Percentiles rank a stretch among this genome's conserved stretches.
Conservation (phyloP, 2,888 invertebrate genomes). For the Ceriagrion tenellum region DNA sequence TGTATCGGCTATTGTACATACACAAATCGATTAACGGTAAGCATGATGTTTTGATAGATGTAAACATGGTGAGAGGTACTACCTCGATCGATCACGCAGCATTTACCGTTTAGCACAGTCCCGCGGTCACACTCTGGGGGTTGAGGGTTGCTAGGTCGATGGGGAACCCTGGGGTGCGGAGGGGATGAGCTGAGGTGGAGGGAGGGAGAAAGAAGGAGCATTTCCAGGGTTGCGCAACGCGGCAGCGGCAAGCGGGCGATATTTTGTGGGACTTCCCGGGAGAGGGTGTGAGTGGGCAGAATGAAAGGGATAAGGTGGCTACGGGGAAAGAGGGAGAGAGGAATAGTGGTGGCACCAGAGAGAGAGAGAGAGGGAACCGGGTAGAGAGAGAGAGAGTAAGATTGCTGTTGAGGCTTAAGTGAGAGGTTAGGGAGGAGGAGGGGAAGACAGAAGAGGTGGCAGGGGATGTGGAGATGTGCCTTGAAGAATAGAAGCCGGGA, state of each 20-base stretch:
- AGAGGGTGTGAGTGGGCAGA: background rate
- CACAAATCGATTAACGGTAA: too few species aligned
- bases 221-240: slow-evolving; percentile 15
- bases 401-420: background rate
- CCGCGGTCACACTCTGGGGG: background rate
- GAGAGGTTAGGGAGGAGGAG: background rate
- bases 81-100: background rate
- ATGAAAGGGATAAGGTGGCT: background rate
- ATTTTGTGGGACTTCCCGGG: background rate
- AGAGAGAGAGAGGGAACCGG: background rate
- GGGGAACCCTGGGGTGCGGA: background rate
- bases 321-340: background rate
- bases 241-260: background rate
- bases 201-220: background rate
- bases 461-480: background rate
- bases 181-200: too few species aligned
- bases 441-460: background rate
- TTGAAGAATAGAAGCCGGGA: background rate
- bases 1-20: too few species aligned
- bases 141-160: background rate
- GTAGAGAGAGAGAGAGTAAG: background rate
- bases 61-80: background rate
- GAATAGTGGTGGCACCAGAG: background rate
- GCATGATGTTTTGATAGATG: background rate
- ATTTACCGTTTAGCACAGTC: background rate